Evolutionary conservation across 2,888 invertebrate genomes (phyloP).

Genomic region (Caenorhabditis sp.): DNA sequence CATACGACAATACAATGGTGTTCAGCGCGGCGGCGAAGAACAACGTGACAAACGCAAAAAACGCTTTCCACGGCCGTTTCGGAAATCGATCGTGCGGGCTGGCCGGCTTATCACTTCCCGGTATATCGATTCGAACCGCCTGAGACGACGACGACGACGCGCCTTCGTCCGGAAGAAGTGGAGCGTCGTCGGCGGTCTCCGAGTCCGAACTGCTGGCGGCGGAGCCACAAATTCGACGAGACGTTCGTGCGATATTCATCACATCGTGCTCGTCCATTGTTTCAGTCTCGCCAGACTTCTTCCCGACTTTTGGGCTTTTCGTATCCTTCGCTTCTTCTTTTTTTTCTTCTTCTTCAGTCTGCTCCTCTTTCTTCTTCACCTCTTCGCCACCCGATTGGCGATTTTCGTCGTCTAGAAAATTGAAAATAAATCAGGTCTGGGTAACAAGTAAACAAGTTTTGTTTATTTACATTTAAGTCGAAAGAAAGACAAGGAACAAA

Average conservation of each 20-base stretch:
- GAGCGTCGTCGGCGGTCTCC: conserved; percentile 52
- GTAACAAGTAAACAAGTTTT: background rate
- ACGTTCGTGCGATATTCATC: conserved; percentile 17
- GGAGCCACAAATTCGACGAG: conserved; percentile 49
- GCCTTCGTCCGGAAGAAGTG: conserved; percentile 55
- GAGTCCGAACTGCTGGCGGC: conserved; percentile 48
- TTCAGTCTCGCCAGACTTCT: background rate
- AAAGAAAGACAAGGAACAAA: background rate
- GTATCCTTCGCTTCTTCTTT: no score
- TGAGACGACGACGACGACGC: conserved; percentile 11
- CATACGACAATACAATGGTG: conserved; percentile 77
- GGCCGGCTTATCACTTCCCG: conserved; percentile 46
- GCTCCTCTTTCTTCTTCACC: background rate
- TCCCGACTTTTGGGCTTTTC: no score
- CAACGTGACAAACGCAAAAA: conserved; percentile 61
- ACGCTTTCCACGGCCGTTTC: conserved; percentile 51
- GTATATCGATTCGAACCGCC: conserved; percentile 47
- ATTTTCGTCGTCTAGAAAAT: background rate
- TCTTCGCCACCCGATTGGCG: background rate
- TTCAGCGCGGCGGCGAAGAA: conserved; percentile 61
- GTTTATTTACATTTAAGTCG: background rate
- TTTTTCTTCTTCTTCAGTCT: background rate
- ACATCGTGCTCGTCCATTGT: background rate
- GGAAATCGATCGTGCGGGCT: conserved; percentile 58
- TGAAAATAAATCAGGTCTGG: background rate